Base-by-base conservation (phyloP, 2,888 invertebrate genomes). In the Hymenopus coronatus region DNA sequence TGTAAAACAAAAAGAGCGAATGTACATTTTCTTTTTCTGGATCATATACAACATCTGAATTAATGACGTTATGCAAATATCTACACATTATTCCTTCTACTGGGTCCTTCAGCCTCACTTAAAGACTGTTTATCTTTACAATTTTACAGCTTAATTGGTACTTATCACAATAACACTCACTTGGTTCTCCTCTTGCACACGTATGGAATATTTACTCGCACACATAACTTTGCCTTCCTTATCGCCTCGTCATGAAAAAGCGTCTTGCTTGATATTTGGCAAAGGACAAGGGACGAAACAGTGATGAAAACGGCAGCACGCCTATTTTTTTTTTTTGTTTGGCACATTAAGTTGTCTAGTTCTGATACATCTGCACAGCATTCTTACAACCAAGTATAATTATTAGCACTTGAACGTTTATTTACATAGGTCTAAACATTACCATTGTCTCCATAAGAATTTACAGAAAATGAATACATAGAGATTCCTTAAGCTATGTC, bases 291-390 rank as follows among this genome's bases (percentile, higher is more conserved):
- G n/a, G 14, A 85, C 27, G n/a, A 46, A 85, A 40, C n/a, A 84
- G 33, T 30, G n/a, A 40, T 40, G 40, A 9, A 40, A 40, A 70
- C 54, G 54, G 54, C 54, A 70, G 20, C 28, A 54, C 54, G 28
- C 14, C 27, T n/a, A n/a, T 83, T 83, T 12, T 83, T 83, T 83
- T 12, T 83, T 83, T 40, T 28, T 85, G 40, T 85, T 85, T 85
- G 85, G 85, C 85, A 85, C 85, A 85, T 85, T n/a, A 54, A 85
- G 40, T 70, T 70, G 25, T 85, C 46, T 85, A 85, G 15, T 27
- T 28, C 85, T 85, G n/a, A 85, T 70, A 70, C 54, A 70, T 70
- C 54, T 20, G 54, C 54, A 70, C 54, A 70, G 54, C 20, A 70
- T 25, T 70, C 6, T 20, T 70, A 40, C 40, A 40, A 6, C 40